A percentile compares a stretch with the other conserved stretches of the same genome.
phyloP scores from a whole-genome alignment of 1,140 invertebrate species.

The Phortica variegata region DNA sequence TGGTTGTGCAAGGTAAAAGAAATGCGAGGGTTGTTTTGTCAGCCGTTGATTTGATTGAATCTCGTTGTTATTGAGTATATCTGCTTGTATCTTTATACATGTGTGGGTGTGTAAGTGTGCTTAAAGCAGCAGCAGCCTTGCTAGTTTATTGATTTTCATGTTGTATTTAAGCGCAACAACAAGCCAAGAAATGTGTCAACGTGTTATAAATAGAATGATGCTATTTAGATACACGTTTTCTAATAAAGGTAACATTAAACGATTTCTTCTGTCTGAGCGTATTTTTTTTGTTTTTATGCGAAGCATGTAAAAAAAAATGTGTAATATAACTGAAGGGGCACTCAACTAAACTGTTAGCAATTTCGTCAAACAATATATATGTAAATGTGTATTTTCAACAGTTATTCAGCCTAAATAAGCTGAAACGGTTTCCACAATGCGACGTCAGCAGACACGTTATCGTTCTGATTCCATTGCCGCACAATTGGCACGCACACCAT shows the following conservation, averaged over 20 bases:
- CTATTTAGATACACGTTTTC: too few species aligned
- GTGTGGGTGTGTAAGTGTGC: slow-evolving; percentile 15
- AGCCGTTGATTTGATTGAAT: neutral
- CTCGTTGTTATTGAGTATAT: neutral
- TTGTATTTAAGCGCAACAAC: too few species aligned
- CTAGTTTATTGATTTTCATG: too few species aligned
- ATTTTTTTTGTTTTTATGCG: too few species aligned
- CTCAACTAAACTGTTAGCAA: too few species aligned
- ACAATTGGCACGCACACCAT: too few species aligned
- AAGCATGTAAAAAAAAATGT: too few species aligned
- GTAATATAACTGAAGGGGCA: too few species aligned
- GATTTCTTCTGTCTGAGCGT: too few species aligned
- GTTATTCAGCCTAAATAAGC: neutral
- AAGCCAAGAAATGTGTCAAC: slow-evolving; percentile 9
- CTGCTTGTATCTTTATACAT: neutral
- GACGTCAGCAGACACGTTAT: slow-evolving; percentile 44
- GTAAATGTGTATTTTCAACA: neutral
- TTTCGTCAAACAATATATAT: too few species aligned
- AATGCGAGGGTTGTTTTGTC: neutral
- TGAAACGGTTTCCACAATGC: slow-evolving; percentile 20
- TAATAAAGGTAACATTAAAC: too few species aligned
- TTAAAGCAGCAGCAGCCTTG: slow-evolving; percentile 4
- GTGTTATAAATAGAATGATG: slow-evolving; percentile 35
- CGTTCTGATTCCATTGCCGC: slow-evolving; percentile 41
- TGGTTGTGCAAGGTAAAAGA: neutral